Evolutionary conservation across 2,888 invertebrate genomes (phyloP).

Genomic region (Aphodius sticticus): DNA sequence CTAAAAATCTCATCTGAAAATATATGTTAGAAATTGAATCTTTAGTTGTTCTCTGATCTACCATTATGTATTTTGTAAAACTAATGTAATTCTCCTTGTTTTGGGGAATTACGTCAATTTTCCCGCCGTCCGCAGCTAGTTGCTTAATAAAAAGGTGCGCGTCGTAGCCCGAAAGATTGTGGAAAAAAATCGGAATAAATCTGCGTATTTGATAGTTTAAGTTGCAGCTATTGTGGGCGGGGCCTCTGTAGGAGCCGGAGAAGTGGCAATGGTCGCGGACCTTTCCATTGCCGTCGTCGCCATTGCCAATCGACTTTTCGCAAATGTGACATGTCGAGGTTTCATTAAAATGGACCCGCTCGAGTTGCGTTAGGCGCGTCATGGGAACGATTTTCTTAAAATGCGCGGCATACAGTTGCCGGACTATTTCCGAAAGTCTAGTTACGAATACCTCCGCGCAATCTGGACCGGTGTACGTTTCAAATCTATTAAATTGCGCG

Average conservation of each 20-base stretch:
- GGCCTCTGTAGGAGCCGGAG: neutral
- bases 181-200: neutral
- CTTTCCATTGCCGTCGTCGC: neutral
- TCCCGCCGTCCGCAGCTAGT: neutral
- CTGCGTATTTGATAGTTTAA: neutral
- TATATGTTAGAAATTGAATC: too few relatives aligned
- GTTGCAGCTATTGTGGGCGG: neutral
- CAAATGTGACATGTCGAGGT: neutral
- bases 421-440: too few relatives aligned
- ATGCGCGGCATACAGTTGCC: too few relatives aligned
- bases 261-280: constrained; percentile 10
- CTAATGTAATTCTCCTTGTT: constrained; percentile 26
- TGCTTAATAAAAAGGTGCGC: neutral
- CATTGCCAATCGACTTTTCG: neutral
- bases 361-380: too few relatives aligned
- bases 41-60: too few relatives aligned
- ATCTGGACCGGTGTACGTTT: too few relatives aligned
- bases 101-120: neutral
- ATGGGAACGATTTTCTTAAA: too few relatives aligned
- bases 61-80: constrained; percentile 14
- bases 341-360: too few relatives aligned
- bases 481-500: too few relatives aligned
- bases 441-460: too few relatives aligned
- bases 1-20: too few relatives aligned
- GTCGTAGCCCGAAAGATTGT: constrained; percentile 4